Conservation (phyloP, 2,113 vertebrate genomes). For the Osmerus eperlanus region DNA sequence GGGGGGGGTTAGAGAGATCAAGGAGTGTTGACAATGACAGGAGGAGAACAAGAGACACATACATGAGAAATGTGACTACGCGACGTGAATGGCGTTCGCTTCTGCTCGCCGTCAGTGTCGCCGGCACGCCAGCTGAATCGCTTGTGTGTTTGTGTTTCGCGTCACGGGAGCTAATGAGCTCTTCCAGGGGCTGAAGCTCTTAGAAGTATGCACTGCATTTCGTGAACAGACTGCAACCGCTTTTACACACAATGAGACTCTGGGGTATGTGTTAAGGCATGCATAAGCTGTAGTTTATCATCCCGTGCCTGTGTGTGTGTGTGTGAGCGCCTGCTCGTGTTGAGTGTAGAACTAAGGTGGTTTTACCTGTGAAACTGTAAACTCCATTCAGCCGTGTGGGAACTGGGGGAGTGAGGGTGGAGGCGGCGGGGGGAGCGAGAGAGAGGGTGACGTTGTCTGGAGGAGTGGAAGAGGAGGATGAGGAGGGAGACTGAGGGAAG, state of each 20-base stretch:
- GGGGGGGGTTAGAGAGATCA: constrained; percentile 15
- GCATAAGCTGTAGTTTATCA: too few species aligned
- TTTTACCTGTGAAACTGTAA: constrained; percentile 75
- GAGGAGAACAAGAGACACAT: constrained; percentile 59
- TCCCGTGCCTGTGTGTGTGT: neutral
- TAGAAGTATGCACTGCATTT: too few species aligned
- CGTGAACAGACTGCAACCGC: too few species aligned
- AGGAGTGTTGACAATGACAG: constrained; percentile 26
- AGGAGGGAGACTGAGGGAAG: constrained; percentile 2
- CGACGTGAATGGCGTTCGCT: constrained; percentile 17
- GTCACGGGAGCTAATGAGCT: too few species aligned
- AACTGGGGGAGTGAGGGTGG: constrained; percentile 61
- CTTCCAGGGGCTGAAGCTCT: too few species aligned
- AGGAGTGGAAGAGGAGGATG: constrained; percentile 3
- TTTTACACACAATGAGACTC: too few species aligned
- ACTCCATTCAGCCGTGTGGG: constrained; percentile 68
- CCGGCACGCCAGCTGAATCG: constrained; percentile 29
- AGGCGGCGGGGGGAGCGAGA: constrained; percentile 9
- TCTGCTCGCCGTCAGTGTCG: neutral
- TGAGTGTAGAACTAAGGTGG: constrained; percentile 2
- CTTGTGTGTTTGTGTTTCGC: neutral
- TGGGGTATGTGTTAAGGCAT: neutral
- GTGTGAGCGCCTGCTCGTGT: constrained; percentile 1
- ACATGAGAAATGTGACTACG: constrained; percentile 38
- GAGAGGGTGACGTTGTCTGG: neutral